These are phyloP conservation scores for Apodemus agrarius DNA, from an alignment of 2,797 vertebrate species.

Conservation along the genomic window DNA sequence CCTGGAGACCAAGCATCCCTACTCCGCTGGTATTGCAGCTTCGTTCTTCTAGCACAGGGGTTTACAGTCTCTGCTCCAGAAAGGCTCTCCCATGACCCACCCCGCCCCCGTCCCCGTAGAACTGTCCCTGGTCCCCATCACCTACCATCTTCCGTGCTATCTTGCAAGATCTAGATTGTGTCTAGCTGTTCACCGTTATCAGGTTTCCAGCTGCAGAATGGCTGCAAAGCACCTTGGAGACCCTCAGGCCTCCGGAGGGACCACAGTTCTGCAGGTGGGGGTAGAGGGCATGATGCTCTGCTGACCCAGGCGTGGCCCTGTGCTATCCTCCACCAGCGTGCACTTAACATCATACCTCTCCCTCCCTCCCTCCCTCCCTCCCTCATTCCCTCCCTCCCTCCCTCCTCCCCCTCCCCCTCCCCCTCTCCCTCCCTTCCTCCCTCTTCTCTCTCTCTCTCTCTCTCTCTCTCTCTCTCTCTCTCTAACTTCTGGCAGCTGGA, in stretches of 20 bases:
- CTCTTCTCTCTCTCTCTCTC: no score
- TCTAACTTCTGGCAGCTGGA: background rate
- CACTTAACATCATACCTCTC: background rate
- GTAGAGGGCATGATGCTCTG: background rate
- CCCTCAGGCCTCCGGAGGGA: background rate
- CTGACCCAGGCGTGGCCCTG: background rate
- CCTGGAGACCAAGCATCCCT: background rate
- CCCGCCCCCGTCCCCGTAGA: background rate
- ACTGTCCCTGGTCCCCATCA: background rate
- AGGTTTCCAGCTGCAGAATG: background rate
- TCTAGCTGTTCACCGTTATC: background rate
- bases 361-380: background rate
- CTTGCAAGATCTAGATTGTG: background rate
- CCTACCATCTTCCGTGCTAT: background rate
- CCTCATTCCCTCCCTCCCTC: background rate
- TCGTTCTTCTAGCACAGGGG: background rate
- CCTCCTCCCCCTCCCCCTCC: no score
- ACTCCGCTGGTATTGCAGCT: background rate
- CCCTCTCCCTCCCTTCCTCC: no score
- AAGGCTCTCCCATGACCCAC: background rate
- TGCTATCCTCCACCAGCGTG: background rate
- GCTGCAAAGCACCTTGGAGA: background rate
- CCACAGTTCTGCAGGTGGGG: background rate
- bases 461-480: no score
- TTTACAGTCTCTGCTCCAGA: background rate